Base-by-base conservation (phyloP, 2,888 invertebrate species). In the Sturmia bella region DNA sequence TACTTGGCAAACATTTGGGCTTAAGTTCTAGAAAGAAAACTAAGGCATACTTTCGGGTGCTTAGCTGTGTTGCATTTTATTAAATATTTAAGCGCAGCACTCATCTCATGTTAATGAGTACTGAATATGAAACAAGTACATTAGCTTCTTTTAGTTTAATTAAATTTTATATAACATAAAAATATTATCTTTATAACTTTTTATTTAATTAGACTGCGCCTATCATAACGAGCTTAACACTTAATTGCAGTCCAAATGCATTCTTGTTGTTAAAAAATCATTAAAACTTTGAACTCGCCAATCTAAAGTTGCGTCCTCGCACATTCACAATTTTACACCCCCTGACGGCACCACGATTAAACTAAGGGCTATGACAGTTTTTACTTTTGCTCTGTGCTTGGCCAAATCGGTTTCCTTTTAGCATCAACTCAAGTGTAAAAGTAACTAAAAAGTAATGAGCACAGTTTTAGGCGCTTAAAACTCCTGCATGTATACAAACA, bases 361-460 rank as follows among this genome's bases (percentile, higher is more conserved):
- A 82, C 70, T 77, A 82, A 78, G 78, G 78, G 70, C 81, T 77
- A 77, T 48, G 81, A 66, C 82, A 82, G 59, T 77, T 48, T 43
- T 41, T 48, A 54, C 61, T 66, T 41, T 54, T 54, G 68, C 61
- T 24, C n/a, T 61, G 3, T 3, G 27, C 27, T 27, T 32, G 5
- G 32, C 32, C 32, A 32, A 66, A 75, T 59, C 70, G 70, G 70
- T 48, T 64, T 63, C 37, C 63, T 43, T 54, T 82, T 70, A 74
- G 73, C 82, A 82, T 64, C 74, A 74, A 72, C 39, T 64, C 50
- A 43, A 19, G 21, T 39, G 56, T 43, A 80, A 81, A 74, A 74
- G 78, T 78, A 78, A 64, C 74, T 57, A n/a, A 64, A 50, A 78
- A 59, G 69, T 78, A 82, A 82, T 82, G 78, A 78, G 78, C 82